Evolutionary conservation across 2,113 vertebrate species (phyloP).

Genomic region (Mormoops blainvillei): DNA sequence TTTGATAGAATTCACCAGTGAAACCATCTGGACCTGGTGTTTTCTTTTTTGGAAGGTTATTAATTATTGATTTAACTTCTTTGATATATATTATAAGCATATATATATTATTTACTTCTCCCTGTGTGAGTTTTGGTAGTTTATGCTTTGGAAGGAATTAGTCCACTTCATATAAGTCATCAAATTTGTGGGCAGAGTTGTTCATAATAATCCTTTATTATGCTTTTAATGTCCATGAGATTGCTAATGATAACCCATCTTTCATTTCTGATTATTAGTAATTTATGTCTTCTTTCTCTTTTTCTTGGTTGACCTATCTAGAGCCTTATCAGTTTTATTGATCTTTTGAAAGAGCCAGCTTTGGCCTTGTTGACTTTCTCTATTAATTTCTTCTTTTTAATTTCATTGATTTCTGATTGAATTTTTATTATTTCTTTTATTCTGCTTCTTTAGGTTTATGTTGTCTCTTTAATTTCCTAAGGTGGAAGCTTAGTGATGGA

Average conservation of each 20-base stretch:
- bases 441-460: neutral
- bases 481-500: neutral
- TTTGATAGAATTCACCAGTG: neutral
- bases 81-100: neutral
- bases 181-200: neutral
- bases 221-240: neutral
- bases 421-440: constrained; percentile 15
- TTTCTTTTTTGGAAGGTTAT: neutral
- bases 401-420: neutral
- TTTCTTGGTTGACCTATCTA: neutral
- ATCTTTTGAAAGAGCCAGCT: neutral
- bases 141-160: neutral
- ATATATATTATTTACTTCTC: neutral
- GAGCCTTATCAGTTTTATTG: neutral
- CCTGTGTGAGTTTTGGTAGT: neutral
- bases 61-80: neutral
- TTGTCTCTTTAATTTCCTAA: neutral
- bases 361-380: neutral
- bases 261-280: constrained; percentile 14
- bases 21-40: neutral
- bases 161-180: neutral
- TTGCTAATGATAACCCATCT: neutral
- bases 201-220: neutral
- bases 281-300: neutral
- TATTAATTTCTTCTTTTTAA: neutral